Evolutionary conservation across 2,113 vertebrate genomes (phyloP), one percentile per base, ranked within the genome.

Genomic region (Antigone vipio): DNA sequence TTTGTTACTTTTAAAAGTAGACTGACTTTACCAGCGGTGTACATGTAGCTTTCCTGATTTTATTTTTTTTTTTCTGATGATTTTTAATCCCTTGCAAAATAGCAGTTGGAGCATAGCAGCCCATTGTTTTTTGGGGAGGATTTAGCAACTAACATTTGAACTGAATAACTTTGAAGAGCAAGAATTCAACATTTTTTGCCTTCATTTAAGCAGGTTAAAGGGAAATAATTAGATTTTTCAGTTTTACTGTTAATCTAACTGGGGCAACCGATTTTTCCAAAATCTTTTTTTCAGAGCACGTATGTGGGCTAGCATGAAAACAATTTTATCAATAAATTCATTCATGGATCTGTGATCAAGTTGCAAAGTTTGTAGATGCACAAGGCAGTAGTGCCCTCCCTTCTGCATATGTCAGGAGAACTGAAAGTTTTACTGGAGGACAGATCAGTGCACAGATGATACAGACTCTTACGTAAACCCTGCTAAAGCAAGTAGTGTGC

Each of bases 71-170:
- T 44, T 75, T 11, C 50, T n/a, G n/a, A 15, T 89, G 20, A 35
- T 58, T 92, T 93, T 94, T 88, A 96, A 89, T 95, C 69, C 45
- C 45, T 88, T 85, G 40, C 68, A 78, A 73, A 84, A 42, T 27
- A 86, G 12, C 56, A 63, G 5, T 15, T 74, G 80, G 68, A 95
- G 55, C 83, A 16, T 44, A 52, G 24, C 63, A 53, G 29, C 50
- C 47, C 17, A 6, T 21, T 76, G 26, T 11, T 69, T 42, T 68
- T 53, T 20, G 30, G 52, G 52, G 27, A 53, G 52, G 52, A 15
- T 53, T 53, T 40, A 85, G 18, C 44, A 88, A 15, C 40, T 76
- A 32, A 42, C 9, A 11, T 47, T 63, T 64, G 49, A 90, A 82
- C 35, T n/a, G 9, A 88, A 19, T 91, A 55, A 47, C 34, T 78